phyloP scores from a whole-genome alignment of 1,140 invertebrate species.

The silkworm (Bombyx mori) region ASM3026992v2 NC_085112.1:11975501-11976000 shows the following conservation, averaged over 20 bases:
- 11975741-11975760: background rate
- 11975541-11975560: slow-evolving; percentile 12
- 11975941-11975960: no score
- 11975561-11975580: slow-evolving; percentile 58
- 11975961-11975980: no score
- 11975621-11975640: slow-evolving; percentile 85
- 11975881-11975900: no score
- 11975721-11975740: background rate
- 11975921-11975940: no score
- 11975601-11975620: slow-evolving; percentile 86
- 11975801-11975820: no score
- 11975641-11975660: slow-evolving; percentile 89
- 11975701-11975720: slow-evolving; percentile 82
- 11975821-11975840: no score
- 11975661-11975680: slow-evolving; percentile 79
- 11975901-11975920: no score
- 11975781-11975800: no score
- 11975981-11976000: no score
- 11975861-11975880: no score
- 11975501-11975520: background rate
- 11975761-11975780: no score
- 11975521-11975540: background rate
- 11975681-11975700: slow-evolving; percentile 87
- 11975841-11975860: no score
- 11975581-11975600: slow-evolving; percentile 81